Base-by-base conservation (phyloP, 1,140 invertebrate genomes). In the Thalassaphorura encarpata region DNA sequence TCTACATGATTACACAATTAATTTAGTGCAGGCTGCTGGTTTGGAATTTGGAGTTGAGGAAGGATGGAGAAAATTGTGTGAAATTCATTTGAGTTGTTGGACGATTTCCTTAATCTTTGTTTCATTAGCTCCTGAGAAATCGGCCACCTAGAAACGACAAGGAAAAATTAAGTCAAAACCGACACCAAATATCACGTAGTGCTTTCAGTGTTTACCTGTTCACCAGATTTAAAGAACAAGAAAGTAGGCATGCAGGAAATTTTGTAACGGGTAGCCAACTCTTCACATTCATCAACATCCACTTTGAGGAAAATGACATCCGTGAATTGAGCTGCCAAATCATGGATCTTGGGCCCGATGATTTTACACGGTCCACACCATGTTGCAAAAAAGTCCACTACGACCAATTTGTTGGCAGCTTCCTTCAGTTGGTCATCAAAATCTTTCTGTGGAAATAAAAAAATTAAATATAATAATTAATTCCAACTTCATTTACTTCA, bases 161-260 rank as follows among this genome's bases (percentile, higher is more conserved):
- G 27, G 24, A 53, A 16, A 24, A 49, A 41, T 50, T 36, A 40
- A 56, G 31, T 52, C 23, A 2, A 33, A 53, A 16, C 19, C 11
- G 16, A 16, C 16, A 27, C 18, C 21, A 19, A 52, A 33, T n/a
- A 23, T 11, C n/a, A 31, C 15, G 23, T 31, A 11, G 18, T 33
- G 27, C 27, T 8, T 39, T 21, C 15, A 50, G 19, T 55, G 36
- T 68, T 68, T 72, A 83, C 76, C 69, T 81, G 79, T 68, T 79
- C 67, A 31, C 76, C 74, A 64, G 82, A 81, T 73, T 91, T 94
- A 60, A 94, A 75, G 70, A 94, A 92, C 23, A 93, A 71, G 70
- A 96, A 96, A 1, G 91, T 95, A 41, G 92, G 92, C 90, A 95
- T 94, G 47, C 86, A 87, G 59, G 77, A 77, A 63, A 96, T 83